Percentiles rank a stretch among this genome's conserved stretches.
phyloP scores from a whole-genome alignment of 2,888 invertebrate species.

The Peribatodes rhomboidaria region DNA sequence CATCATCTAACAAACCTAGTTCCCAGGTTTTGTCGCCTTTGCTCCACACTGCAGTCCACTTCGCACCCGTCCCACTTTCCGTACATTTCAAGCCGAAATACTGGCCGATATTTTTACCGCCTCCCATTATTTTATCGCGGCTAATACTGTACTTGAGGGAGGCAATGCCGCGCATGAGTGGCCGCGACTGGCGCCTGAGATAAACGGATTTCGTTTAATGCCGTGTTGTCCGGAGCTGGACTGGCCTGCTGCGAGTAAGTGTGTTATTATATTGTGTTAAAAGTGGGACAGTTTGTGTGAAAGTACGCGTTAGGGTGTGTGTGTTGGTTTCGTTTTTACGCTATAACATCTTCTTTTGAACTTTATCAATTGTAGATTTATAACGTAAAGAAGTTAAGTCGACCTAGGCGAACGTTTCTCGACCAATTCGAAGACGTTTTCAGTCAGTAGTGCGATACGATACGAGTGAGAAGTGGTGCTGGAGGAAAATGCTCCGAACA shows the following conservation, averaged over 20 bases:
- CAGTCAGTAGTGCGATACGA: too few species aligned
- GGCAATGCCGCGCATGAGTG: slow-evolving; percentile 61
- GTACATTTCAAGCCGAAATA: slow-evolving; percentile 15
- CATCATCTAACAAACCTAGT: too few species aligned
- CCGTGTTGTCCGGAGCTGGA: slow-evolving; percentile 52
- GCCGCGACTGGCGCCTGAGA: slow-evolving; percentile 57
- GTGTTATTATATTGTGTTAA: not conserved
- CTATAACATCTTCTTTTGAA: too few species aligned
- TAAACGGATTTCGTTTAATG: slow-evolving; percentile 65
- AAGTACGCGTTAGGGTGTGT: too few species aligned
- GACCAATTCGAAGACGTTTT: too few species aligned
- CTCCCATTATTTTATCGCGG: slow-evolving; percentile 29
- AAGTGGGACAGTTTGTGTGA: too few species aligned
- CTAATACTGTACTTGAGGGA: slow-evolving; percentile 37
- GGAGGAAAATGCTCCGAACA: too few species aligned
- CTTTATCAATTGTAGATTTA: too few species aligned
- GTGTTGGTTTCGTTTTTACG: too few species aligned
- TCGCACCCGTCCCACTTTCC: slow-evolving; percentile 6
- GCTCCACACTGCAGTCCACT: not conserved
- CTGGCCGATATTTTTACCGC: slow-evolving; percentile 20
- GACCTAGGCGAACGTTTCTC: too few species aligned
- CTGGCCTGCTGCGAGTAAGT: slow-evolving; percentile 19
- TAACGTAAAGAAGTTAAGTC: too few species aligned
- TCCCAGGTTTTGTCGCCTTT: not conserved
- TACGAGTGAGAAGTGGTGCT: too few species aligned